Evolutionary conservation across 2,113 vertebrate genomes (phyloP).

Genomic region (Pipra filicauda): DNA sequence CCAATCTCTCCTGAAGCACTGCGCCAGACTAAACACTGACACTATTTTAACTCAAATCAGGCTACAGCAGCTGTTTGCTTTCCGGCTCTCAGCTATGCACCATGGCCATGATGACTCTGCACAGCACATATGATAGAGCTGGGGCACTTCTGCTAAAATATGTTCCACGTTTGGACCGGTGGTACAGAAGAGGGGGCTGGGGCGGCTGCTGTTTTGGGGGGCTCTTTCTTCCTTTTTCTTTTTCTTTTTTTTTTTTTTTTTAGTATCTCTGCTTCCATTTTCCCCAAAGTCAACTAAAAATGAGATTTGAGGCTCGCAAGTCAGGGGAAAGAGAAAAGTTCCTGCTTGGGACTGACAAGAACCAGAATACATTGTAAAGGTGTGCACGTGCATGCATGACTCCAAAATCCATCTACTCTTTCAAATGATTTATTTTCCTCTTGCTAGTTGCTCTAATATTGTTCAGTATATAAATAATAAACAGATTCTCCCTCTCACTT

Average conservation of each 20-base stretch:
- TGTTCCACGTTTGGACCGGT: conserved; percentile 55
- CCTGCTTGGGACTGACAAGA: neutral
- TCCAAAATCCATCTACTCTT: neutral
- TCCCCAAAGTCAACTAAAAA: neutral
- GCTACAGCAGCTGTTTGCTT: conserved; percentile 88
- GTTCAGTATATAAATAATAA: neutral
- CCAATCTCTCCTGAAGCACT: conserved; percentile 91
- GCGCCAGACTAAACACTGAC: conserved; percentile 93
- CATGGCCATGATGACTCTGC: conserved; percentile 72
- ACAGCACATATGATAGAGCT: conserved; percentile 70
- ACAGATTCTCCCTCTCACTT: neutral
- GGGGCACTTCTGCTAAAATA: conserved; percentile 69
- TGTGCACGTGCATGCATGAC: neutral
- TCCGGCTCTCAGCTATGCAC: conserved; percentile 82
- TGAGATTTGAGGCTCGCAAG: neutral
- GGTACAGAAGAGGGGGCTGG: neutral
- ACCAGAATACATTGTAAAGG: neutral
- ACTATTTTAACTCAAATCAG: conserved; percentile 87
- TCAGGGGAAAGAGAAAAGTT: neutral
- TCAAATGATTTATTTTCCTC: neutral
- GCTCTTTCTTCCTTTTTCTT: neutral
- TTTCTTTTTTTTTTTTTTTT: neutral
- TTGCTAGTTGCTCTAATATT: neutral
- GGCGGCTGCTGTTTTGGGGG: neutral
- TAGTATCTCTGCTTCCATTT: neutral